Evolutionary conservation across 2,888 invertebrate species (phyloP).

Genomic region (Pediacus dermestoides): DNA sequence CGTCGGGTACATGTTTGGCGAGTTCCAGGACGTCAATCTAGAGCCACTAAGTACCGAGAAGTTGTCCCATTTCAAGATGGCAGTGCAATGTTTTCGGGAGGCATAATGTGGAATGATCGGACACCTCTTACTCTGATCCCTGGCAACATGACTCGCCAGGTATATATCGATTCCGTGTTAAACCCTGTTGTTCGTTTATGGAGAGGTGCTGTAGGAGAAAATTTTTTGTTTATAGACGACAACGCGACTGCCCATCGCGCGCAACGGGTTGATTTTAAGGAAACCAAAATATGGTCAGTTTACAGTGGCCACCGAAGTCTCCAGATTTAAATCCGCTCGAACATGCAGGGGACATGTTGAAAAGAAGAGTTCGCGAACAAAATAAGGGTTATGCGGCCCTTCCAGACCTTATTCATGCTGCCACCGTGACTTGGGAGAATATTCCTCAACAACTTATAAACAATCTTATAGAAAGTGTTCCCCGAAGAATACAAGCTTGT

Average conservation of each 20-base stretch:
- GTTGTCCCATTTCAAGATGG: too few relatives aligned
- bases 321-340: not conserved
- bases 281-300: too few relatives aligned
- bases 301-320: not conserved
- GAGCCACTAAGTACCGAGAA: too few relatives aligned
- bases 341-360: not conserved
- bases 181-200: not conserved
- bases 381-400: not conserved
- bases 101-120: not conserved
- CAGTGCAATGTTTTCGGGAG: not conserved
- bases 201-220: slow-evolving; percentile 1
- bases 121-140: not conserved
- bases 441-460: not conserved
- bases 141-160: not conserved
- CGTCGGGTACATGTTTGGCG: slow-evolving; percentile 4
- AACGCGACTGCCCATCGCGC: not conserved
- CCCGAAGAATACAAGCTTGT: not conserved
- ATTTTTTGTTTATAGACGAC: slow-evolving; percentile 1
- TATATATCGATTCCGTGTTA: not conserved
- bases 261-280: not conserved
- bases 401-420: not conserved
- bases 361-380: not conserved
- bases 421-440: not conserved
- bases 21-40: not conserved
- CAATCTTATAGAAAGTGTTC: not conserved